Base-by-base conservation (phyloP, 2,113 vertebrate genomes). In the Eptesicus fuscus region DNA sequence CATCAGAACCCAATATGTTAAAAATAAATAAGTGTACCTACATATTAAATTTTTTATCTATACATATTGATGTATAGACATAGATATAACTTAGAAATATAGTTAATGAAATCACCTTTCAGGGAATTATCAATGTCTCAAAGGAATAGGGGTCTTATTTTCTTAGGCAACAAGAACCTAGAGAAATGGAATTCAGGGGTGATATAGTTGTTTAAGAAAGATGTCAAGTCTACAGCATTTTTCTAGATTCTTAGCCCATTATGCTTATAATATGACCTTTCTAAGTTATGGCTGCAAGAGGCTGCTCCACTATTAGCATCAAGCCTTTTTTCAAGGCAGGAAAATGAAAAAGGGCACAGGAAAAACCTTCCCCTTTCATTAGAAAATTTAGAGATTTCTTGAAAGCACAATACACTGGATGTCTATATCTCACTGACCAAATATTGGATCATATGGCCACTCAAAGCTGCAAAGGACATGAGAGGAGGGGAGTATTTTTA, bases 341-440 rank as follows among this genome's bases (percentile, higher is more conserved):
- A 77, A 74, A 51, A 82, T 49, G 18, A 37, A 74, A 92, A 84
- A n/a, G 32, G 40, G 22, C 35, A 94, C 5, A 74, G 56, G n/a
- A 83, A 90, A 92, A 90, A 79, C 51, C 30, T 25, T 12, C 37
- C 7, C 47, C 40, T 53, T 84, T 83, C 47, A 40, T 91, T 76
- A 78, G 23, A 35, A 94, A 90, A 94, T 78, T 59, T 17, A 83
- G 59, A 94, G 30, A 69, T 30, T 56, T 89, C 40, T 90, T 65
- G 13, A 85, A 96, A 92, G 18, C 28, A 28, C 32, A 77, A 89
- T 25, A 89, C 5, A 67, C 17, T 93, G 69, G 44, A 90, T 78
- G 91, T 91, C 25, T 91, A 23, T 76, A 61, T 56, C 49, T 88
- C 73, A 89, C 16, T 86, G 51, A 20, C 40, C 18, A 22, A n/a